These are phyloP conservation scores for Lasaia peninsularis DNA, from an alignment of 1,140 invertebrate genomes.

Conservation along the genomic window DNA sequence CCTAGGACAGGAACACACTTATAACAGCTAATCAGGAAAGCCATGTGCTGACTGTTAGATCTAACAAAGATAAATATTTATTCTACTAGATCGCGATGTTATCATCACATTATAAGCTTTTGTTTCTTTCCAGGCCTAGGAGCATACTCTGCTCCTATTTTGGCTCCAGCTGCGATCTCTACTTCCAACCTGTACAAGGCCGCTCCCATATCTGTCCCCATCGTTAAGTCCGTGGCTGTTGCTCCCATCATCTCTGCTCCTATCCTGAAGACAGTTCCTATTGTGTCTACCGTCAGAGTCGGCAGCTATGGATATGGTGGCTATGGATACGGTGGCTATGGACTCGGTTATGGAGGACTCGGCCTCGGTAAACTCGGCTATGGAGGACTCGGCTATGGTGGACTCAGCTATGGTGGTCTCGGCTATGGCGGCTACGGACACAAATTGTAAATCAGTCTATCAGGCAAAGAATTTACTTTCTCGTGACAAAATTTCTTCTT, in stretches of 20 bases:
- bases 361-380: slow-evolving; percentile 24
- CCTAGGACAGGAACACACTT: too few relatives aligned
- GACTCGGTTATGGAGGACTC: slow-evolving; percentile 23
- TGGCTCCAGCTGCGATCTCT: slow-evolving; percentile 47
- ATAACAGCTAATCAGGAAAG: too few relatives aligned
- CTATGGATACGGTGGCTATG: slow-evolving; percentile 13
- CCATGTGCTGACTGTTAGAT: too few relatives aligned
- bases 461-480: slow-evolving; percentile 25
- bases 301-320: slow-evolving; percentile 26
- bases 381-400: slow-evolving; percentile 1
- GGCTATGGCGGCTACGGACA: slow-evolving; percentile 17
- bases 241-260: slow-evolving; percentile 47
- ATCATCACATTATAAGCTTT: too few relatives aligned
- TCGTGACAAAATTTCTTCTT: slow-evolving; percentile 1
- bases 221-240: slow-evolving; percentile 39
- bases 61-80: too few relatives aligned
- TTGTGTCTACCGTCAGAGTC: slow-evolving; percentile 21
- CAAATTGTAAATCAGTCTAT: slow-evolving; percentile 14
- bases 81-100: too few relatives aligned
- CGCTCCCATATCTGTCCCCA: slow-evolving; percentile 40
- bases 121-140: slow-evolving; percentile 4
- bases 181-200: slow-evolving; percentile 49
- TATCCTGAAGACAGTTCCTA: slow-evolving; percentile 39
- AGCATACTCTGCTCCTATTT: slow-evolving; percentile 27
- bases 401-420: too few relatives aligned